Percentiles rank a stretch among this genome's conserved stretches.
Evolutionary conservation across 2,113 vertebrate genomes (phyloP).

Genomic region (Corydoras sp.): DNA sequence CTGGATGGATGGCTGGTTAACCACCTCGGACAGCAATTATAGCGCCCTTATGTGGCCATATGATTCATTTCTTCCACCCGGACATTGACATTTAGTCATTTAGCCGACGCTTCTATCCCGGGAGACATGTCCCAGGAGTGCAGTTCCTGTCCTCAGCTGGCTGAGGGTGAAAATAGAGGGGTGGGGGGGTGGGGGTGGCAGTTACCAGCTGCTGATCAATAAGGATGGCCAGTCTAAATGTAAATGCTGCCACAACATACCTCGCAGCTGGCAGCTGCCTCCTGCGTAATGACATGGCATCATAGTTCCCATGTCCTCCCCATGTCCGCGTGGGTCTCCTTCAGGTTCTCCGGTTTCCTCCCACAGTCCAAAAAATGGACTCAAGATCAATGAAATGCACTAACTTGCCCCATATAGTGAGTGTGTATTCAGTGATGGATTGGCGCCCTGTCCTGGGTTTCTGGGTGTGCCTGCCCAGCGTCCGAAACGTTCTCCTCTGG

Average conservation of each 20-base stretch:
- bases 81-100: neutral
- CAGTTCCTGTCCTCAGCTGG: constrained; percentile 2
- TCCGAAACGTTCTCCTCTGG: no score
- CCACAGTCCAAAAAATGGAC: no score
- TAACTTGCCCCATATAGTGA: no score
- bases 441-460: no score
- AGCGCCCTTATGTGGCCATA: neutral
- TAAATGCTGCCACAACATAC: constrained; percentile 21
- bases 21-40: neutral
- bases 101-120: no score
- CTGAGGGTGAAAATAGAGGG: neutral
- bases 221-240: constrained; percentile 28
- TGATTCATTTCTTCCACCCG: neutral
- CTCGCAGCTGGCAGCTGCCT: constrained; percentile 11
- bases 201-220: constrained; percentile 27
- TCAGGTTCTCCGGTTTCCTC: no score
- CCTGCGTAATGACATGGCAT: neutral
- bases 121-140: constrained; percentile 1
- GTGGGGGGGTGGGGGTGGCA: constrained; percentile 34
- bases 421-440: no score
- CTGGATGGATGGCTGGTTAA: no score
- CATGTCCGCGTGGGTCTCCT: no score
- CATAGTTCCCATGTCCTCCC: no score
- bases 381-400: no score
- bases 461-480: no score